Conservation (phyloP, 2,888 invertebrate species). For the Herminia tarsipennalis region DNA sequence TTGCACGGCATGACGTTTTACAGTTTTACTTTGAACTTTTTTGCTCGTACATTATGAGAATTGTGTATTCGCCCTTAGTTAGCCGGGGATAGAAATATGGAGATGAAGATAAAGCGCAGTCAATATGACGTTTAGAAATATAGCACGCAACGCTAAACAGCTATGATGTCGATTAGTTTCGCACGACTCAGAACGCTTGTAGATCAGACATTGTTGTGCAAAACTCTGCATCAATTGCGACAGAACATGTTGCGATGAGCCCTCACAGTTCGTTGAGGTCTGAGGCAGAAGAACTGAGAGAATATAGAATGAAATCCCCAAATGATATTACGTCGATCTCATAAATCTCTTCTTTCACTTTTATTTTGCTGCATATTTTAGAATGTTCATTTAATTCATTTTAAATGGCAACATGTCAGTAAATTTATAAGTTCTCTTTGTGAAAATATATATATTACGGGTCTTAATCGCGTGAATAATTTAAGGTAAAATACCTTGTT, state of each 20-base stretch:
- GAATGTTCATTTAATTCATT: no score
- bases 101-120: constrained; percentile 15
- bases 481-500: no score
- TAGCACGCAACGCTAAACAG: constrained; percentile 30
- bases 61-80: background rate
- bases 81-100: background rate
- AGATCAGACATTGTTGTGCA: constrained; percentile 33
- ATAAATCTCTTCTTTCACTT: no score
- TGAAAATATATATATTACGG: no score
- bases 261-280: constrained; percentile 17
- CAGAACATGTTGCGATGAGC: constrained; percentile 26
- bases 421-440: no score
- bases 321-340: no score
- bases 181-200: constrained; percentile 49
- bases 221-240: constrained; percentile 42
- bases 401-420: no score
- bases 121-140: constrained; percentile 30
- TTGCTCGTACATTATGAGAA: no score
- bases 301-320: background rate
- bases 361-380: no score
- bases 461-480: no score
- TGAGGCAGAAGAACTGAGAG: constrained; percentile 13
- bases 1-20: no score
- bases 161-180: constrained; percentile 51
- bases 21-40: no score